These are phyloP conservation scores for Ernsta delagoae DNA, from an alignment of 2,888 invertebrate species.

Conservation along the genomic window DNA sequence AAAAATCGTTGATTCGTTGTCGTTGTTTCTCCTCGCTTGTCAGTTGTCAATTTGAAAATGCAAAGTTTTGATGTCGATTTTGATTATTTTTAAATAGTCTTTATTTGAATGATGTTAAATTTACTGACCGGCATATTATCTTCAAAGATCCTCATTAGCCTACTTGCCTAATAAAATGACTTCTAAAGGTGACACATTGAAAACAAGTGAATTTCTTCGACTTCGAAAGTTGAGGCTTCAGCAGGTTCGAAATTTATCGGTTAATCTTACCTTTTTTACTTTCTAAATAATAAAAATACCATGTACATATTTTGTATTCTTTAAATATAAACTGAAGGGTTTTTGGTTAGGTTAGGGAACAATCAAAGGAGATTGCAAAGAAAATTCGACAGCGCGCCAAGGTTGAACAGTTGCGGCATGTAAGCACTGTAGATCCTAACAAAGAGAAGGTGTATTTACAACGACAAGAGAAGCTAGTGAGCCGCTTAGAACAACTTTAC, in stretches of 20 bases:
- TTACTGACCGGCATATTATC: background rate
- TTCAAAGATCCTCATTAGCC: background rate
- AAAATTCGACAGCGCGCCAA: slow-evolving; percentile 75
- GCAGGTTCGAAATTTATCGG: slow-evolving; percentile 63
- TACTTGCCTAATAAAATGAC: slow-evolving; percentile 64
- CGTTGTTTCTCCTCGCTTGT: too few species aligned
- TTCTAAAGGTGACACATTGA: slow-evolving; percentile 65
- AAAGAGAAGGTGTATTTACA: slow-evolving; percentile 70
- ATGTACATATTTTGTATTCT: background rate
- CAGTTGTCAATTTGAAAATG: too few species aligned
- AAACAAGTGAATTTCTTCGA: slow-evolving; percentile 80
- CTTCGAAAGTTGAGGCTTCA: slow-evolving; percentile 77
- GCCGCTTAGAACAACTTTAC: slow-evolving; percentile 67
- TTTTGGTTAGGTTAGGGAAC: slow-evolving; percentile 77
- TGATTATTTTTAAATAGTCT: slow-evolving; percentile 4
- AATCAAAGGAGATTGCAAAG: slow-evolving; percentile 80
- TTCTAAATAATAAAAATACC: background rate
- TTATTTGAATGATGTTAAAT: slow-evolving; percentile 12
- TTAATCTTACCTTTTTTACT: background rate
- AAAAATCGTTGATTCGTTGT: too few species aligned
- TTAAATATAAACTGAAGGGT: slow-evolving; percentile 35
- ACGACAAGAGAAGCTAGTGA: slow-evolving; percentile 69
- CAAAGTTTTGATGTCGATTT: background rate
- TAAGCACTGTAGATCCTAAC: slow-evolving; percentile 60
- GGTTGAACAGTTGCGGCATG: slow-evolving; percentile 67